phyloP scores from a whole-genome alignment of 2,113 vertebrate species.

The Colossoma macropomum region DNA sequence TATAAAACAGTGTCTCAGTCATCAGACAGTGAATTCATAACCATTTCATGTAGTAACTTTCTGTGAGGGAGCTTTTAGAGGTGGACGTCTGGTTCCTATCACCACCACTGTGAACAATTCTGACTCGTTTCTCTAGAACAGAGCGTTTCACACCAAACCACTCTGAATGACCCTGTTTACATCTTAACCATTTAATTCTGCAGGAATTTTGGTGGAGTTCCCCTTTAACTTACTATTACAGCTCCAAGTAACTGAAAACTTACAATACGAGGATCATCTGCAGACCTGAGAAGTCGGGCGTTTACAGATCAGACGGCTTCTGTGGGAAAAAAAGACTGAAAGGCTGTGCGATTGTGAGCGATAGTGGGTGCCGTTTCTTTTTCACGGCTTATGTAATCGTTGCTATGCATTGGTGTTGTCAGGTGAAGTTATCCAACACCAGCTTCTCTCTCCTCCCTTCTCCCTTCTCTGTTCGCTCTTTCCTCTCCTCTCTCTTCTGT shows the following conservation, averaged over 20 bases:
- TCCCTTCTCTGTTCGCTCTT: not conserved
- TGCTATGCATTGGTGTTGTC: conserved; percentile 36
- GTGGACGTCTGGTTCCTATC: too few relatives aligned
- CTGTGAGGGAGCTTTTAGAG: too few relatives aligned
- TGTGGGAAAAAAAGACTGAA: not conserved
- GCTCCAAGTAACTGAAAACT: too few relatives aligned
- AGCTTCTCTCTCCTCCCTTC: not conserved
- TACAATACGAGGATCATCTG: not conserved
- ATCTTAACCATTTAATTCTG: too few relatives aligned
- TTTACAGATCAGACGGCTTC: not conserved
- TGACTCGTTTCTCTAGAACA: too few relatives aligned
- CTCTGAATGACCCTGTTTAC: too few relatives aligned
- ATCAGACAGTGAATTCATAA: too few relatives aligned
- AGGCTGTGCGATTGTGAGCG: not conserved
- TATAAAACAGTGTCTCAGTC: too few relatives aligned
- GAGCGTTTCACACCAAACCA: too few relatives aligned
- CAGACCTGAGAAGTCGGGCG: not conserved
- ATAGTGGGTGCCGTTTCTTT: not conserved
- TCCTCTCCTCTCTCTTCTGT: not conserved
- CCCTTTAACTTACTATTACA: not conserved
- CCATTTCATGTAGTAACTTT: too few relatives aligned
- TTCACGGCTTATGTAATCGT: conserved; percentile 35
- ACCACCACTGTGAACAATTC: too few relatives aligned
- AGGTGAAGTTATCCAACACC: conserved; percentile 15
- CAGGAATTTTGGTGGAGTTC: not conserved